A percentile compares a stretch with the other conserved stretches of the same genome.
Evolutionary conservation across 2,113 vertebrate species (phyloP).

Genomic region (Morone chrysops): DNA sequence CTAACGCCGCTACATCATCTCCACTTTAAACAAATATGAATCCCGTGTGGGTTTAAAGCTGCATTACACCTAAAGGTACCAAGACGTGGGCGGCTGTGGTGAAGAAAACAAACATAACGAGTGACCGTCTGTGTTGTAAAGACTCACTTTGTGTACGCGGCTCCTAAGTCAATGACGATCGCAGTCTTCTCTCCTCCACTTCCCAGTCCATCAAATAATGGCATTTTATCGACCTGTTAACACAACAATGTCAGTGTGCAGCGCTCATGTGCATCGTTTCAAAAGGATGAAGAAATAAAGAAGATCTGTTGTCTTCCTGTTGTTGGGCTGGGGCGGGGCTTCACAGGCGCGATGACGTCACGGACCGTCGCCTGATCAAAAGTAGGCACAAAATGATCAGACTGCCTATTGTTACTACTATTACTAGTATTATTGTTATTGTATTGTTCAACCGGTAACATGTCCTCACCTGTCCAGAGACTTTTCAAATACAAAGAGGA

Average conservation of each 20-base stretch:
- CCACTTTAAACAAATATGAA: fast-evolving
- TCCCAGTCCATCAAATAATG: constrained; percentile 93
- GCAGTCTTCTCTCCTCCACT: constrained; percentile 96
- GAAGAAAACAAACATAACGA: not conserved
- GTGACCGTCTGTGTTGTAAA: too few relatives aligned
- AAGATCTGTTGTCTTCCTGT: constrained; percentile 55
- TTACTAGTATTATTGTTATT: too few relatives aligned
- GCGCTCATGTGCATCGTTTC: constrained; percentile 20
- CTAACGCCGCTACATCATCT: not conserved
- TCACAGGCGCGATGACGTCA: constrained; percentile 51
- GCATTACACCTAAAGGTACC: fast-evolving
- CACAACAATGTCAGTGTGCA: not conserved
- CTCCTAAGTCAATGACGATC: constrained; percentile 93
- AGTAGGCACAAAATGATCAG: not conserved
- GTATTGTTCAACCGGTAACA: too few relatives aligned
- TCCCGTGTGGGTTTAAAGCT: not conserved
- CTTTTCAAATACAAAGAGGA: not conserved
- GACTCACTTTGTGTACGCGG: constrained; percentile 94
- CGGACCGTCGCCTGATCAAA: constrained; percentile 28
- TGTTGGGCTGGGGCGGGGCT: constrained; percentile 55
- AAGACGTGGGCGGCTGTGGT: fast-evolving
- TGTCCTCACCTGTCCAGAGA: not conserved
- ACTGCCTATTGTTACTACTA: not conserved
- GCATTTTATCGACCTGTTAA: constrained; percentile 82
- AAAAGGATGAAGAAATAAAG: not conserved